A percentile compares a stretch with the other conserved stretches of the same genome.
phyloP scores from a whole-genome alignment of 2,797 vertebrate species.

The Sebastes itinus region DNA sequence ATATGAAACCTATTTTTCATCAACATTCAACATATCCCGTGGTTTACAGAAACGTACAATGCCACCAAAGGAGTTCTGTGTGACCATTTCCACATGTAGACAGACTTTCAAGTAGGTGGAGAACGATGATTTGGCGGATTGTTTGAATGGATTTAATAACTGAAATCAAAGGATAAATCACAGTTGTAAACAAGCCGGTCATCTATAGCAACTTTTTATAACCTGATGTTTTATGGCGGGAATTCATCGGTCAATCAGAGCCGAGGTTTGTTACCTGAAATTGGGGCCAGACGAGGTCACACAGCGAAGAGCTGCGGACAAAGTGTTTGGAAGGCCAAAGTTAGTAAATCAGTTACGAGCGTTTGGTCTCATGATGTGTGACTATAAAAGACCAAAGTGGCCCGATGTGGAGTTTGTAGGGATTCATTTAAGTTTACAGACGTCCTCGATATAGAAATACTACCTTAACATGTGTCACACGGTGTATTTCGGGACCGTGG shows the following conservation, averaged over 20 bases:
- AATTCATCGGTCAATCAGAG: neutral
- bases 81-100: neutral
- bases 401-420: neutral
- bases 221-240: neutral
- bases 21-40: too few relatives aligned
- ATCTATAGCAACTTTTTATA: neutral
- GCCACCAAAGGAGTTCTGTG: neutral
- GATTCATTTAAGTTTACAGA: constrained; percentile 22
- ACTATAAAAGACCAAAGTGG: neutral
- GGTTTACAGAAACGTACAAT: too few relatives aligned
- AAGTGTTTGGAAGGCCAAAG: neutral
- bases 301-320: neutral
- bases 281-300: neutral
- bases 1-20: too few relatives aligned
- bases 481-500: constrained; percentile 43
- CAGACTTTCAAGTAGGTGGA: neutral
- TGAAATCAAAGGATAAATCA: neutral
- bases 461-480: constrained; percentile 10
- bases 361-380: neutral
- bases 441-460: constrained; percentile 2
- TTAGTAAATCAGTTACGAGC: neutral
- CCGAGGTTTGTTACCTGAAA: neutral
- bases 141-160: neutral
- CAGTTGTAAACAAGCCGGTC: neutral
- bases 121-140: neutral